Percentiles rank a stretch among this genome's conserved stretches.
phyloP scores from a whole-genome alignment of 2,113 vertebrate species.

The Rhynchopsitta pachyrhyncha region DNA sequence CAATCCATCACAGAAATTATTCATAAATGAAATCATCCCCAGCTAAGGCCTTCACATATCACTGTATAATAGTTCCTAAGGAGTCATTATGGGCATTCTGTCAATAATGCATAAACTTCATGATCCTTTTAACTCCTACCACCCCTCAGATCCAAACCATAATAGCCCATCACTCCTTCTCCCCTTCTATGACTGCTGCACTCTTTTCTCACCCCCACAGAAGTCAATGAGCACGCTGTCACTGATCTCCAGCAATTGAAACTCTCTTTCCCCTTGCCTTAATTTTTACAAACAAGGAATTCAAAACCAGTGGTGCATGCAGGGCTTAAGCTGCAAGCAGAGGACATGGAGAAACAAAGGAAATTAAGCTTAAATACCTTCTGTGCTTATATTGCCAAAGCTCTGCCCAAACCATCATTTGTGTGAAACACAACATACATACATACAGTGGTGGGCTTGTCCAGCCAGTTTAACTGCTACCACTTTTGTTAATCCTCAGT shows the following conservation, averaged over 20 bases:
- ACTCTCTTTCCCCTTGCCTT: neutral
- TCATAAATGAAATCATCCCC: slow-evolving; percentile 61
- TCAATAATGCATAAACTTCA: slow-evolving; percentile 60
- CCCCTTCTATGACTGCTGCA: fast-evolving
- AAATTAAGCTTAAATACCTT: neutral
- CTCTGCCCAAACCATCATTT: neutral
- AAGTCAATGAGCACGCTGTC: neutral
- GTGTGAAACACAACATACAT: fast-evolving
- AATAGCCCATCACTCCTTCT: neutral
- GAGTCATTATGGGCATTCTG: slow-evolving; percentile 50
- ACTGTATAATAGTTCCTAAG: slow-evolving; percentile 37
- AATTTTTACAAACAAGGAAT: neutral
- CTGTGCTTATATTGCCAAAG: neutral
- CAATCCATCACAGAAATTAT: slow-evolving; percentile 55
- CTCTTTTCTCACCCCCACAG: neutral
- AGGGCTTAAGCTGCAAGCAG: neutral
- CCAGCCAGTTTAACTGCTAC: neutral
- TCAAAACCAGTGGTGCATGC: neutral
- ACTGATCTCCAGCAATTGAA: neutral
- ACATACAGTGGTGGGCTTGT: neutral
- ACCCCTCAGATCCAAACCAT: neutral
- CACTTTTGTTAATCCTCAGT: neutral
- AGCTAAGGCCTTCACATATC: slow-evolving; percentile 39
- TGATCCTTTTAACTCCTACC: slow-evolving; percentile 32
- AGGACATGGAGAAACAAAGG: neutral